Evolutionary conservation across 2,113 vertebrate species (phyloP), one percentile per base, ranked within the genome.

Genomic region (Procapra przewalskii): DNA sequence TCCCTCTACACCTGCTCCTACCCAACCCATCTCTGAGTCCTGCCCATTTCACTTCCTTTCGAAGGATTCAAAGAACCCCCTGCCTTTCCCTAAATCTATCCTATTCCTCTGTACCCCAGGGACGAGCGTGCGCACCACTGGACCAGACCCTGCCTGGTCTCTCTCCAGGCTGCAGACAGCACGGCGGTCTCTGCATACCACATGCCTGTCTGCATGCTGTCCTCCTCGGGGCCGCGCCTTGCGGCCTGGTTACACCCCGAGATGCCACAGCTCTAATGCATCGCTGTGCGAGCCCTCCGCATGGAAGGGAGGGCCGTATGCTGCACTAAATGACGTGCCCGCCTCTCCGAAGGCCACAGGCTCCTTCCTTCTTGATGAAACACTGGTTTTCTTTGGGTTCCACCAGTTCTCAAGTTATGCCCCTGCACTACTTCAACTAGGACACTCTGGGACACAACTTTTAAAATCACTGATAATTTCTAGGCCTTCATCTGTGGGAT

Each of bases 241-340:
- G 16, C 43, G 6, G 43, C 60, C 8, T 0, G 2, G 7, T 15
- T 80, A 54, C 13, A 43, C 4, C 25, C 19, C 40, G 1, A 5
- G 16, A 15, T 0, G 2, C 4, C 64, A 31, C 10, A 16, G 40
- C 33, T 57, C 90, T 9, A 7, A 14, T 2, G 0, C 40, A 6
- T n/a, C 1, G 2, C 52, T 5, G 6, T 2, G 3, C 0, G 1
- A 50, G 79, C 85, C 40, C 94, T 10, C 59, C 3, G 0, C 0
- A 0, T 9, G 7, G 23, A 36, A 27, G 17, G 48, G 21, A 71
- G 50, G 50, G 45, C 29, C 40, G 19, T 25, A 48, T 11, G 9
- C 0, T 13, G n/a, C 52, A 36, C 23, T 8, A 13, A 75, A 57
- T 12, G 10, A 45, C 0, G 0, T n/a, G 57, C 13, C 0, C 1